Evolutionary conservation across 1,140 invertebrate species (phyloP), one percentile per base, ranked within the genome.

Genomic region (Trichoplusia ni): DNA sequence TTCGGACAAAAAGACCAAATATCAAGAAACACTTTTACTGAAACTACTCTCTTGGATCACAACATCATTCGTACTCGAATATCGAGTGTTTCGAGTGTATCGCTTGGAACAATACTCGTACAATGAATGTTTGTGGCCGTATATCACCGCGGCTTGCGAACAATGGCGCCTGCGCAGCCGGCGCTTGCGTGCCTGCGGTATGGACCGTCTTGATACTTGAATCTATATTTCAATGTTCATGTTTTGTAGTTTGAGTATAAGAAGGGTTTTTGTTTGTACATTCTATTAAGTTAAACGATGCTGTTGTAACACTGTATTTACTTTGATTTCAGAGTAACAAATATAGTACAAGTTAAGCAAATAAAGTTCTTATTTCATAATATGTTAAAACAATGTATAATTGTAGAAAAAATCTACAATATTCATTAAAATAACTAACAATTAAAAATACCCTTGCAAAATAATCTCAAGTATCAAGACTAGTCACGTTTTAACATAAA

Each of bases 131-230:
- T 58, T 58, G 54, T 40, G 37, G 38, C 37, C 31, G 58, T 67
- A 59, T 67, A 67, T 67, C 64, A 66, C 44, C 31, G 62, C 19
- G 4, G 13, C 21, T 23, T 19, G 29, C 63, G 58, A 58, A 58
- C 54, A 73, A 75, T 67, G 70, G 46, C 44, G 46, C 23, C 33
- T 49, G 38, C 65, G 61, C 79, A 80, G 75, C 79, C 81, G 81
- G 82, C 79, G 75, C 73, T 73, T 72, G 82, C 78, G 76, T 44
- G 31, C 13, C 44, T 73, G 37, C 16, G 21, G 11, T 16, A 60
- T 13, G 16, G 6, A 42, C 2, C 0, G n/a, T 38, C 40, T 78
- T 81, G 78, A 69, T 81, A 76, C 70, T 74, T 80, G 53, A 7
- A 23, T 14, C 2, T 29, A 14, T 47, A 7, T 47, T 29, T 14